Percentiles rank a stretch among this genome's conserved stretches.
Conservation (phyloP, 2,113 vertebrate genomes). For the Xiphophorus couchianus region DNA sequence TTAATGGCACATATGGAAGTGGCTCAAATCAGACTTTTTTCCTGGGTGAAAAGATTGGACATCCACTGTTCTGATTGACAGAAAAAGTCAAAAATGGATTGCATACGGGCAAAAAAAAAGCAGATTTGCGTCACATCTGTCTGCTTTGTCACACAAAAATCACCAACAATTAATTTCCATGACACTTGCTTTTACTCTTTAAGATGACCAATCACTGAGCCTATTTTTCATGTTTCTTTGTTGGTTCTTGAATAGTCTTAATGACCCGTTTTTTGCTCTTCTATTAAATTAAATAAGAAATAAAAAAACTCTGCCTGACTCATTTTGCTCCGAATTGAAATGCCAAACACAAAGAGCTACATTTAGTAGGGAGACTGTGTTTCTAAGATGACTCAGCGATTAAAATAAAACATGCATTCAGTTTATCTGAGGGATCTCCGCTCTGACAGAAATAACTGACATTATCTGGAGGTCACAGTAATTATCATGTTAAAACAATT, state of each 20-base stretch:
- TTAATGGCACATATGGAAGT: too few relatives aligned
- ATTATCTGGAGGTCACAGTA: conserved; percentile 43
- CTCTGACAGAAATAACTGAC: conserved; percentile 45
- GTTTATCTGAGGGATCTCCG: conserved; percentile 39
- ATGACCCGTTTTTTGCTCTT: conserved; percentile 6
- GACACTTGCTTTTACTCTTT: conserved; percentile 29
- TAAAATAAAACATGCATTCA: conserved; percentile 33
- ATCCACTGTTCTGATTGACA: too few relatives aligned
- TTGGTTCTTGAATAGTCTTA: conserved; percentile 8
- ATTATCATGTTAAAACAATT: conserved; percentile 48
- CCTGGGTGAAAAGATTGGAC: too few relatives aligned
- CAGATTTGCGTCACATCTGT: too few relatives aligned
- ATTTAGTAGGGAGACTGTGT: conserved; percentile 36
- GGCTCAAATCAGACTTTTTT: too few relatives aligned
- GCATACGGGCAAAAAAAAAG: too few relatives aligned
- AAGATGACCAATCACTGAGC: conserved; percentile 9
- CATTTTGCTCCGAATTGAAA: not conserved
- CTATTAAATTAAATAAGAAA: not conserved
- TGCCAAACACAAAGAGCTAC: conserved; percentile 33
- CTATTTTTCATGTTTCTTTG: conserved; percentile 4
- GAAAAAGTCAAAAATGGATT: too few relatives aligned
- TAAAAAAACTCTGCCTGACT: not conserved
- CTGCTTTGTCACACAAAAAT: too few relatives aligned
- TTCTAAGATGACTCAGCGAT: conserved; percentile 16
- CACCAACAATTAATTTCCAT: conserved; percentile 27